These are phyloP conservation scores for Auanema sp. DNA, from an alignment of 2,888 invertebrate genomes.

Conservation along the genomic window DNA sequence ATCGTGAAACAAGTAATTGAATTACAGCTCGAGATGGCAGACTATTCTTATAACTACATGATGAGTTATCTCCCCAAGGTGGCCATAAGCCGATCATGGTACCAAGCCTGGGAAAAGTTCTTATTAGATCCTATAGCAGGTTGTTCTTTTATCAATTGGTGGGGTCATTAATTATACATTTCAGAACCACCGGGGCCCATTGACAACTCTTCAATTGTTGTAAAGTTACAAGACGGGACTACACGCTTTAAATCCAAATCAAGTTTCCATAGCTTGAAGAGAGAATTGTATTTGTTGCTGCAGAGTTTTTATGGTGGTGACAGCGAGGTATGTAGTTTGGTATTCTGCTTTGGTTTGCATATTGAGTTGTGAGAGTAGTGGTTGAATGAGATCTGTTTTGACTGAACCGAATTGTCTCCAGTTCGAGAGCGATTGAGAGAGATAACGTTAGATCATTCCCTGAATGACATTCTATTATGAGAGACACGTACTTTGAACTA, in stretches of 20 bases:
- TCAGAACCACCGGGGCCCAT: conserved; percentile 23
- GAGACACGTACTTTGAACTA: too few relatives aligned
- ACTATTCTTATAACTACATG: too few relatives aligned
- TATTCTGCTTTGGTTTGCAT: not conserved
- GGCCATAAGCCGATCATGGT: conserved; percentile 14
- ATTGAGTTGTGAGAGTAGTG: not conserved
- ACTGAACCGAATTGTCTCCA: too few relatives aligned
- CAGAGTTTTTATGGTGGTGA: conserved; percentile 15
- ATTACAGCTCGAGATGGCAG: too few relatives aligned
- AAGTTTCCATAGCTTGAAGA: conserved; percentile 3
- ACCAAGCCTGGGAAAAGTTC: conserved; percentile 17
- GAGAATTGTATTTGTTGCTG: conserved; percentile 14
- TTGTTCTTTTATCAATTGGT: conserved; percentile 1
- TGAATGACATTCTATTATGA: too few relatives aligned
- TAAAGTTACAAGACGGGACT: not conserved
- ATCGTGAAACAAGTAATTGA: not conserved
- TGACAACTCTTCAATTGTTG: conserved; percentile 14
- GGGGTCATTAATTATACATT: not conserved
- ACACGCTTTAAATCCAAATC: conserved; percentile 7
- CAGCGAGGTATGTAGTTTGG: conserved; percentile 15
- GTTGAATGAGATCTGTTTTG: too few relatives aligned
- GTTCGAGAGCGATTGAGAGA: too few relatives aligned
- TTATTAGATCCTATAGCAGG: conserved; percentile 17
- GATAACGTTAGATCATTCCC: too few relatives aligned
- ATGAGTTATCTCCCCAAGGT: conserved; percentile 6